Conservation (phyloP, 2,797 vertebrate species). For the Psittacula derbiana region DNA sequence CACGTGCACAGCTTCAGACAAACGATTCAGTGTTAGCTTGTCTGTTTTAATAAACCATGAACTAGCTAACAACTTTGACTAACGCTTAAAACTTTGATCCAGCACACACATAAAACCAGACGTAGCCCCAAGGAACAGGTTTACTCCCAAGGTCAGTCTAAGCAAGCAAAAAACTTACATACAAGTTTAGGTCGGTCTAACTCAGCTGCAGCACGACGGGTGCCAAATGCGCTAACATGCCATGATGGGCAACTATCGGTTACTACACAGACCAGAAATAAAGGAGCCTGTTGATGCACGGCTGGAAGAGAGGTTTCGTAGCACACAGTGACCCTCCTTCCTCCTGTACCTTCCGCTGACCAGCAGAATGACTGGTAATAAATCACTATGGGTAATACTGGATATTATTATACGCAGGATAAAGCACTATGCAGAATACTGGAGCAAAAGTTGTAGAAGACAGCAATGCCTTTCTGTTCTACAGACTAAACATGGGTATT, state of each 20-base stretch:
- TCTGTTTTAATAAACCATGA: background rate
- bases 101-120: background rate
- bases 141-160: background rate
- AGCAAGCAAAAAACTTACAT: background rate
- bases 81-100: background rate
- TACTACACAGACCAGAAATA: background rate
- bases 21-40: background rate
- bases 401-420: background rate
- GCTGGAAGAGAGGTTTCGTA: background rate
- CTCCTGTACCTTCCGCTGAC: background rate
- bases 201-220: background rate
- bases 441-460: background rate
- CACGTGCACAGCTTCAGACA: background rate
- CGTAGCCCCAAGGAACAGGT: background rate
- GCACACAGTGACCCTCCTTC: constrained; percentile 30
- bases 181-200: background rate
- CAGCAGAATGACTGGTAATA: background rate
- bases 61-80: background rate
- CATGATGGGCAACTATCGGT: background rate
- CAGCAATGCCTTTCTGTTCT: background rate
- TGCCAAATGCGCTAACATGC: background rate
- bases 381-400: background rate
- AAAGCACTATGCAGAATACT: background rate
- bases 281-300: background rate
- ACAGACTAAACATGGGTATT: background rate